phyloP scores from a whole-genome alignment of 2,888 invertebrate species.

The Terebella lapidaria region DNA sequence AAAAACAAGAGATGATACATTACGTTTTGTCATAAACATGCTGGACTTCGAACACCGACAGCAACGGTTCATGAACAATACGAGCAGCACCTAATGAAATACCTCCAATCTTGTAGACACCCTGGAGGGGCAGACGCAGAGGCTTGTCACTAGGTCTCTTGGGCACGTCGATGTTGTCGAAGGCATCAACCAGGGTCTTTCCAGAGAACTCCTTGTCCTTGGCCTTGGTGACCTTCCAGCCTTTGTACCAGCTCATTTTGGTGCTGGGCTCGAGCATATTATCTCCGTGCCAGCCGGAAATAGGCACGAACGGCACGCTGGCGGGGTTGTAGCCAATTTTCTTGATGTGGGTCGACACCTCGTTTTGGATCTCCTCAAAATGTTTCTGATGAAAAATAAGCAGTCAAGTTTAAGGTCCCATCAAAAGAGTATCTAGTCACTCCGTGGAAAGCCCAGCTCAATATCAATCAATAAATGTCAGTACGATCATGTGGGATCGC shows the following conservation, averaged over 20 bases:
- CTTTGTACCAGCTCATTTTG: slow-evolving; percentile 90
- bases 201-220: slow-evolving; percentile 68
- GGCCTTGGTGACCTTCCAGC: slow-evolving; percentile 67
- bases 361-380: slow-evolving; percentile 99
- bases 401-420: slow-evolving; percentile 42
- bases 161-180: slow-evolving; percentile 94
- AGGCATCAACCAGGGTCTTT: slow-evolving; percentile 91
- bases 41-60: too few relatives aligned
- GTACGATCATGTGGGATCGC: not conserved
- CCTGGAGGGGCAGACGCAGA: slow-evolving; percentile 96
- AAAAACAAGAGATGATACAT: too few relatives aligned
- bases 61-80: not conserved
- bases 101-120: slow-evolving; percentile 99
- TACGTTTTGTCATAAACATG: too few relatives aligned
- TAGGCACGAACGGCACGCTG: slow-evolving; percentile 95
- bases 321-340: slow-evolving; percentile 99
- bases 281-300: slow-evolving; percentile 99
- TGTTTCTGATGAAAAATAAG: too few relatives aligned
- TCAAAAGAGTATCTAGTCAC: not conserved
- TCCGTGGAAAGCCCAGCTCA: too few relatives aligned
- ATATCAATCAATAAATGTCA: not conserved
- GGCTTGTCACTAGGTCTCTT: slow-evolving; percentile 93
- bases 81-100: slow-evolving; percentile 7
- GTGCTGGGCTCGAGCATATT: slow-evolving; percentile 96
- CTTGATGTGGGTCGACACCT: slow-evolving; percentile 97